phyloP scores from a whole-genome alignment of 2,888 invertebrate genomes.

The Sipunculus nudus region DNA sequence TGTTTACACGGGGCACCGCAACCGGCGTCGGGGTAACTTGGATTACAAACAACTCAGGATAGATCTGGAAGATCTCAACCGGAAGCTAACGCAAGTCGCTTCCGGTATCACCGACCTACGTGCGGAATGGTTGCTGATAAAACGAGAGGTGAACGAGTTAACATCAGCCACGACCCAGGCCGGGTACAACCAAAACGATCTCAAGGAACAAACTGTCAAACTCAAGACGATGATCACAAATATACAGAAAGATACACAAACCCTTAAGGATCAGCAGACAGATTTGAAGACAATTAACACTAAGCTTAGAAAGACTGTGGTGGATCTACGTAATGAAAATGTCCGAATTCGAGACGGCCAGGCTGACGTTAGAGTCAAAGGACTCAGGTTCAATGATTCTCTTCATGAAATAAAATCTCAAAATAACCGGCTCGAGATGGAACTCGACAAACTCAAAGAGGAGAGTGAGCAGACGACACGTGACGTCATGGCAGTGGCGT shows the following conservation, averaged over 20 bases:
- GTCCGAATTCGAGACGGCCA: background rate
- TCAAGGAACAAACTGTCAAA: slow-evolving; percentile 34
- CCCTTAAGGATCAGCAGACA: background rate
- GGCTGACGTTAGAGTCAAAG: background rate
- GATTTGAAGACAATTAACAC: background rate
- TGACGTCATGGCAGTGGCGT: slow-evolving; percentile 15
- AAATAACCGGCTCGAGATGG: background rate
- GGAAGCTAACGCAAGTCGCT: slow-evolving; percentile 39
- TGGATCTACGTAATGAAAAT: slow-evolving; percentile 1
- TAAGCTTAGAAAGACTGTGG: background rate
- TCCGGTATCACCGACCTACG: slow-evolving; percentile 58
- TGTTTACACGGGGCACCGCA: slow-evolving; percentile 27
- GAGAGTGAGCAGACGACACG: slow-evolving; percentile 8
- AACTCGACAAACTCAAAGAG: slow-evolving; percentile 5
- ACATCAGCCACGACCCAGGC: slow-evolving; percentile 42
- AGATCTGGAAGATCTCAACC: slow-evolving; percentile 5
- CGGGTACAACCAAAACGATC: slow-evolving; percentile 20
- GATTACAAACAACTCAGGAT: background rate
- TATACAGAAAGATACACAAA: background rate
- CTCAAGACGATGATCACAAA: slow-evolving; percentile 22
- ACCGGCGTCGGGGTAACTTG: background rate
- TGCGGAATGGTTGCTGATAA: slow-evolving; percentile 63
- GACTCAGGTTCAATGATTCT: background rate
- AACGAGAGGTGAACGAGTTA: slow-evolving; percentile 55
- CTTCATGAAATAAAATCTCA: background rate